phyloP scores from a whole-genome alignment of 2,888 invertebrate genomes.

The Nesidiocoris tenuis region DNA sequence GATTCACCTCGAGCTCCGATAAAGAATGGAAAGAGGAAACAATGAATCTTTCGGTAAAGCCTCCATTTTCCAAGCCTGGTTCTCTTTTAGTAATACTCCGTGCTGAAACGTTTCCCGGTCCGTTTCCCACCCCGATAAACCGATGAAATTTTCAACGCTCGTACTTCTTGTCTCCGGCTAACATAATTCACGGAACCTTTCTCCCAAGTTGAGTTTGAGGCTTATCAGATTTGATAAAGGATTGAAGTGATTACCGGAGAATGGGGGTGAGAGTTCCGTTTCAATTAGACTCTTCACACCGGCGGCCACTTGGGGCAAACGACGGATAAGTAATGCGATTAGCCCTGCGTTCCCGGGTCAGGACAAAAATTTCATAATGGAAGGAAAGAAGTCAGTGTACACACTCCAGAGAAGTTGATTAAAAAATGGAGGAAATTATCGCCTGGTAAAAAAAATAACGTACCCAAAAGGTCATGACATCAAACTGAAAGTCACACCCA shows the following conservation, averaged over 20 bases:
- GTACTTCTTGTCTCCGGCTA: background rate
- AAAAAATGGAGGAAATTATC: too few relatives aligned
- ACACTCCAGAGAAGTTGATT: too few relatives aligned
- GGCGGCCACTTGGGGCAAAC: too few relatives aligned
- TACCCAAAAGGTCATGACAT: too few relatives aligned
- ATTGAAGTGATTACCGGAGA: background rate
- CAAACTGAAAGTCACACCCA: too few relatives aligned
- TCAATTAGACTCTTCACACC: background rate
- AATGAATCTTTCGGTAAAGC: background rate
- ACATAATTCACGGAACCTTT: background rate
- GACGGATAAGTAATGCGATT: too few relatives aligned
- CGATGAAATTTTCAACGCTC: background rate
- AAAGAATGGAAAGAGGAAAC: background rate
- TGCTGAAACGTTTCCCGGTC: background rate
- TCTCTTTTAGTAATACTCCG: background rate
- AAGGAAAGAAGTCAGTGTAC: too few relatives aligned
- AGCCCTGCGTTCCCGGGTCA: too few relatives aligned
- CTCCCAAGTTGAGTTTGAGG: background rate
- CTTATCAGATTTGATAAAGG: background rate
- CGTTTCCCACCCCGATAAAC: background rate
- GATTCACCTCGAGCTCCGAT: background rate
- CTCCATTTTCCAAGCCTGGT: background rate
- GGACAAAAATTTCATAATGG: too few relatives aligned
- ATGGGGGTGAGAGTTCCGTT: background rate
- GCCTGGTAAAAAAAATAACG: too few relatives aligned